Evolutionary conservation across 2,797 vertebrate species (phyloP).

Genomic region (Botia almorhae): DNA sequence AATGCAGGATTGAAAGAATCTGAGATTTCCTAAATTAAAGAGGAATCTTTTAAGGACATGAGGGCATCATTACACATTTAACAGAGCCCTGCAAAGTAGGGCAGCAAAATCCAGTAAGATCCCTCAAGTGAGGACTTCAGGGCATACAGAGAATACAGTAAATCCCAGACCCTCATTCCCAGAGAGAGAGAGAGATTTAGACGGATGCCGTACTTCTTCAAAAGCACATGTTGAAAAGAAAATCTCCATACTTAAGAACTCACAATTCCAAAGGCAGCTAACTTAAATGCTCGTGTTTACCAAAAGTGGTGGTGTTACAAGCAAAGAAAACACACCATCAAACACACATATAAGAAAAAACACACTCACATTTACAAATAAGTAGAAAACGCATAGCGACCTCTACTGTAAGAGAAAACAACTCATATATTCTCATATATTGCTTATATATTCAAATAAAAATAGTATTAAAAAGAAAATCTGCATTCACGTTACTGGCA

Average conservation of each 20-base stretch:
- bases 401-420: not conserved
- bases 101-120: conserved; percentile 60
- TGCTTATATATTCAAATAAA: no score
- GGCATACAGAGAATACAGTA: conserved; percentile 58
- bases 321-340: not conserved
- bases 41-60: conserved; percentile 58
- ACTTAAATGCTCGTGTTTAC: conserved; percentile 52
- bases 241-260: conserved; percentile 61
- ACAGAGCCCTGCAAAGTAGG: conserved; percentile 67
- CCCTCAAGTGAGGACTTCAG: conserved; percentile 54
- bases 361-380: not conserved
- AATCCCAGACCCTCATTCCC: conserved; percentile 49
- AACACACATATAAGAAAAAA: not conserved
- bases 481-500: not conserved
- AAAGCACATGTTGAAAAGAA: conserved; percentile 57
- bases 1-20: conserved; percentile 47
- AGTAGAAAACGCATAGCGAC: not conserved
- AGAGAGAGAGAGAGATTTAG: conserved; percentile 36
- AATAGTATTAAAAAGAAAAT: not conserved
- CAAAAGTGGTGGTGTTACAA: conserved; percentile 34
- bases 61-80: conserved; percentile 69
- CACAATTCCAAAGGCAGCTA: conserved; percentile 41
- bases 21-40: conserved; percentile 39
- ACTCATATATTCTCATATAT: not conserved
- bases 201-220: conserved; percentile 54